A percentile compares a stretch with the other conserved stretches of the same genome.
Conservation (phyloP, 2,797 vertebrate species). For the Huso huso region DNA sequence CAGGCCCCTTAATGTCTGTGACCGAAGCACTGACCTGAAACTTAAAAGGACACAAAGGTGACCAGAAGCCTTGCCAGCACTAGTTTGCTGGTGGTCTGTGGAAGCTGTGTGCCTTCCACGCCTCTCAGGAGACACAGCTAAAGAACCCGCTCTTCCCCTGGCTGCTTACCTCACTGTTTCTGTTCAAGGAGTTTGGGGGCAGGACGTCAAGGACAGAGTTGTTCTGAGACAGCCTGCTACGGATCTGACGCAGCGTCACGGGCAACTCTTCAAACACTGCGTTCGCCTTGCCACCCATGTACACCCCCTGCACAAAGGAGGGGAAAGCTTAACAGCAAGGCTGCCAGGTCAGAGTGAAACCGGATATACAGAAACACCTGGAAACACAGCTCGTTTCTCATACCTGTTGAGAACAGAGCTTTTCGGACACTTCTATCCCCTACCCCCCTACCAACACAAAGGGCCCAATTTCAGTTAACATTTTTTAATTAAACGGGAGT, state of each 20-base stretch:
- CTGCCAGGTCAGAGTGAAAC: not conserved
- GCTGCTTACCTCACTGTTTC: constrained; percentile 78
- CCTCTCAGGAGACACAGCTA: too few relatives aligned
- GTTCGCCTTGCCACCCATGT: constrained; percentile 97
- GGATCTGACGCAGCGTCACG: constrained; percentile 87
- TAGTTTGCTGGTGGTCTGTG: not conserved
- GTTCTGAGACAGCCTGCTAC: constrained; percentile 84
- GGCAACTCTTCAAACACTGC: constrained; percentile 91
- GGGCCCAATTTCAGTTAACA: too few relatives aligned
- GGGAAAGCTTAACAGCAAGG: not conserved
- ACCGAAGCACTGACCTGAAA: not conserved
- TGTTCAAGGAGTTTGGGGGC: constrained; percentile 83
- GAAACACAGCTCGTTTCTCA: not conserved
- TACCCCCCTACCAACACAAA: too few relatives aligned
- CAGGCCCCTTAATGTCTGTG: not conserved
- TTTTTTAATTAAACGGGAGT: too few relatives aligned
- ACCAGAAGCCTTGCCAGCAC: not conserved
- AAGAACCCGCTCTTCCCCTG: too few relatives aligned
- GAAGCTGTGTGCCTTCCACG: not conserved
- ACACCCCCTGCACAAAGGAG: constrained; percentile 72
- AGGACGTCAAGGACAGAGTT: constrained; percentile 82
- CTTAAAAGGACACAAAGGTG: not conserved
- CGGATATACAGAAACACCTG: not conserved
- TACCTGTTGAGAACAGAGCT: not conserved
- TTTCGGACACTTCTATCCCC: too few relatives aligned